These are phyloP conservation scores for Notodonta ziczac DNA, from an alignment of 2,888 invertebrate species.

Conservation along the genomic window DNA sequence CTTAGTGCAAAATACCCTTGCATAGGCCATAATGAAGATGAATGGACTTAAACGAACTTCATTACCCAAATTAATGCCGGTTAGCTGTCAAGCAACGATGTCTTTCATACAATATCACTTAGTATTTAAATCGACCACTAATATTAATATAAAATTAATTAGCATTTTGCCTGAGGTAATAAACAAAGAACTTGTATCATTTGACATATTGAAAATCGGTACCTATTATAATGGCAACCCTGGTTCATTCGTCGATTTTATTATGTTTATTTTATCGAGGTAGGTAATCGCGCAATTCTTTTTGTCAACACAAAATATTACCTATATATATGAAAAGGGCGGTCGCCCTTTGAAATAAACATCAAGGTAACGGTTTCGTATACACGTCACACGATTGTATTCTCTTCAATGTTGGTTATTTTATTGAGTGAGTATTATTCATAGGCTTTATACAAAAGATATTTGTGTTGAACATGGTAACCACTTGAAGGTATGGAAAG, in stretches of 20 bases:
- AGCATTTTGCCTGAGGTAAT: no score
- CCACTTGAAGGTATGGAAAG: no score
- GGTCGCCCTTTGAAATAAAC: conserved; percentile 46
- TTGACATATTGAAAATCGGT: no score
- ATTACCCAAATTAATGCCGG: neutral
- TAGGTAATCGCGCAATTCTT: conserved; percentile 27
- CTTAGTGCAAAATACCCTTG: no score
- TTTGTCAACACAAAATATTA: conserved; percentile 37
- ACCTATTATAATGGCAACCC: neutral
- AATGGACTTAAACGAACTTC: neutral
- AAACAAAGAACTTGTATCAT: no score
- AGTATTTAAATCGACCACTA: no score
- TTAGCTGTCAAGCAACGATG: neutral
- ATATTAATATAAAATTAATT: no score
- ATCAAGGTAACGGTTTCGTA: conserved; percentile 46
- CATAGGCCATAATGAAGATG: no score
- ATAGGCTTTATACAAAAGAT: conserved; percentile 13
- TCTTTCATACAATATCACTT: no score
- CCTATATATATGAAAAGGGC: conserved; percentile 33
- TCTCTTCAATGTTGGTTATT: conserved; percentile 32
- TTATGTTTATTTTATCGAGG: conserved; percentile 20
- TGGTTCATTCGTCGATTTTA: conserved; percentile 7
- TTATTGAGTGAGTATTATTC: conserved; percentile 41
- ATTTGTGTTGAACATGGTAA: no score
- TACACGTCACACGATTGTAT: conserved; percentile 37